Percentiles rank a stretch among this genome's conserved stretches.
Conservation (phyloP, 2,888 invertebrate species). For the Drosophila seclusa region DNA sequence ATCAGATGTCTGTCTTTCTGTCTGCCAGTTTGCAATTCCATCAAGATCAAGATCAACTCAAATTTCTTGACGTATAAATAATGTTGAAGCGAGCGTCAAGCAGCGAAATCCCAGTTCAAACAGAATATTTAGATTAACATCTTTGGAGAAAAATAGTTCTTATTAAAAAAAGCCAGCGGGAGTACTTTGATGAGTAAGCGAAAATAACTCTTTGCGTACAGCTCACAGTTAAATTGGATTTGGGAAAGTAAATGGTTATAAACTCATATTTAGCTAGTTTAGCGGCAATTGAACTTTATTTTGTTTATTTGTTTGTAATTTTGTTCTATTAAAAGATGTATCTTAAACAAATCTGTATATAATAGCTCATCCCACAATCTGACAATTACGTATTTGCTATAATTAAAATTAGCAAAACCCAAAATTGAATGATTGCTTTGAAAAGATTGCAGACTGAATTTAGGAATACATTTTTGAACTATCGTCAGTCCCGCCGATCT, state of each 20-base stretch:
- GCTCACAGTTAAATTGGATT: neutral
- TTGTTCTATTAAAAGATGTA: neutral
- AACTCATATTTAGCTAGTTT: neutral
- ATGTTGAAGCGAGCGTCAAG: conserved; percentile 4
- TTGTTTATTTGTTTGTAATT: neutral
- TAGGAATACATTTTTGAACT: neutral
- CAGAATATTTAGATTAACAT: conserved; percentile 30
- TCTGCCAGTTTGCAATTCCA: conserved; percentile 1
- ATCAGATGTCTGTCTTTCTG: conserved; percentile 4
- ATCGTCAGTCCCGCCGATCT: neutral
- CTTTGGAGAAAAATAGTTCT: neutral
- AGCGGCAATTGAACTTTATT: neutral
- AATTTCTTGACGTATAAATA: conserved; percentile 32
- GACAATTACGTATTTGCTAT: conserved; percentile 7
- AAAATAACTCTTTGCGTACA: conserved; percentile 4
- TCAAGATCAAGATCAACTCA: conserved; percentile 51
- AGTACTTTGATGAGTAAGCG: conserved; percentile 24
- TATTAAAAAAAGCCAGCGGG: conserved; percentile 7
- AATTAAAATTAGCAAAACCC: neutral
- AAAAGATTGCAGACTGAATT: conserved; percentile 2
- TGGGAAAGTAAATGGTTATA: neutral
- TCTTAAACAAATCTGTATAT: neutral
- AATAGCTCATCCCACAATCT: neutral
- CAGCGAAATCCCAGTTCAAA: conserved; percentile 24
- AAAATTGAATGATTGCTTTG: neutral